phyloP scores from a whole-genome alignment of 2,113 vertebrate species.

The Pristiophorus japonicus region DNA sequence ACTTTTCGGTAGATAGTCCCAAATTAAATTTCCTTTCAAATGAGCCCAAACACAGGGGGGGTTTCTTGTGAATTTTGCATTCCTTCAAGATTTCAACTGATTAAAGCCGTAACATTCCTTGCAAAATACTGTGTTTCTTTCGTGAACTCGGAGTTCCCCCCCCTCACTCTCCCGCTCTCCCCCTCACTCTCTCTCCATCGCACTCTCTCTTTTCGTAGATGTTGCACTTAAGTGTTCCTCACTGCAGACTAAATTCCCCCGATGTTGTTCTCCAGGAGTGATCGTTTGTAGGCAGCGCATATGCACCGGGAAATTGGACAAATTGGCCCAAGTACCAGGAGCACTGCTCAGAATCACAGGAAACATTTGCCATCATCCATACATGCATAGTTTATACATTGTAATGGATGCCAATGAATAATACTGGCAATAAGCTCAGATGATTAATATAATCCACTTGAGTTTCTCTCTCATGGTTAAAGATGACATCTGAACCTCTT shows the following conservation, averaged over 20 bases:
- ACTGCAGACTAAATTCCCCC: background rate
- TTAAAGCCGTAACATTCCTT: background rate
- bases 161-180: no score
- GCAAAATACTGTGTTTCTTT: background rate
- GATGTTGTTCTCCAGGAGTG: background rate
- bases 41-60: no score
- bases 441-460: background rate
- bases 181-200: no score
- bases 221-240: background rate
- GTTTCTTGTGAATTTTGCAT: no score
- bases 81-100: background rate
- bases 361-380: background rate
- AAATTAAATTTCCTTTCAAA: no score
- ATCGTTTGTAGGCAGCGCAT: background rate
- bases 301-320: background rate
- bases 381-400: background rate
- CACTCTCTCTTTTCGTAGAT: no score
- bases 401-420: background rate
- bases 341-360: background rate
- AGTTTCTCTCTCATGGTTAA: conserved; percentile 1
- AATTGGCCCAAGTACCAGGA: background rate
- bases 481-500: background rate
- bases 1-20: no score
- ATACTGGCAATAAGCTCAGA: background rate
- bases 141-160: background rate